phyloP scores from a whole-genome alignment of 2,888 invertebrate species.

The Drosophila longiperda region DNA sequence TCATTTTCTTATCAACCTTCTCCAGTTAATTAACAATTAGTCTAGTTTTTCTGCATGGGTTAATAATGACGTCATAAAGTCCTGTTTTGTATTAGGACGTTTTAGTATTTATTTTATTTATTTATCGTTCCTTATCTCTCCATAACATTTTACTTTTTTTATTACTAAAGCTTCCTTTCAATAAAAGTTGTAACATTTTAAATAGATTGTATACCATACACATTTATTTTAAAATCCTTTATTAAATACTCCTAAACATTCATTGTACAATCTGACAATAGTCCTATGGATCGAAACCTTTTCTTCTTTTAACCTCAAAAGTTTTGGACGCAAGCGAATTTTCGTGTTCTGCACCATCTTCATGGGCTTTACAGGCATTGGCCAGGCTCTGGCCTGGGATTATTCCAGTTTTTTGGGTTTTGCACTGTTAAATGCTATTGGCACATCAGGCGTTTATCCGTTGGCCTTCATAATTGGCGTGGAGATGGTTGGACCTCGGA shows the following conservation, averaged over 20 bases:
- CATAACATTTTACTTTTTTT: neutral
- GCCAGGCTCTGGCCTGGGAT: slow-evolving; percentile 86
- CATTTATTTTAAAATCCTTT: neutral
- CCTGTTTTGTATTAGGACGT: no score
- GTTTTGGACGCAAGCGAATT: slow-evolving; percentile 87
- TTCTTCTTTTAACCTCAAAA: slow-evolving; percentile 56
- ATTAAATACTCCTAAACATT: neutral
- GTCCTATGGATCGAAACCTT: neutral
- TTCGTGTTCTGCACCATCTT: slow-evolving; percentile 87
- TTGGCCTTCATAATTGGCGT: slow-evolving; percentile 88
- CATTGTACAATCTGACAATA: neutral
- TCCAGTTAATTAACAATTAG: neutral
- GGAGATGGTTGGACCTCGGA: slow-evolving; percentile 88
- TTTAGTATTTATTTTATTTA: no score
- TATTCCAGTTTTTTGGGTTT: slow-evolving; percentile 86
- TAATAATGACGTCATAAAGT: no score
- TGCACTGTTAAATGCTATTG: slow-evolving; percentile 87
- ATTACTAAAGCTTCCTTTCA: no score
- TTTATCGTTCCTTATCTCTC: no score
- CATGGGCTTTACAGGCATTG: slow-evolving; percentile 87
- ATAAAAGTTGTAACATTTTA: neutral
- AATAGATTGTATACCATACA: neutral
- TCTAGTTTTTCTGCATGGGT: neutral
- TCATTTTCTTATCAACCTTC: neutral
- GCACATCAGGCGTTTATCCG: slow-evolving; percentile 88